Conservation (phyloP, 2,888 invertebrate species). For the Ctenicera cuprea region DNA sequence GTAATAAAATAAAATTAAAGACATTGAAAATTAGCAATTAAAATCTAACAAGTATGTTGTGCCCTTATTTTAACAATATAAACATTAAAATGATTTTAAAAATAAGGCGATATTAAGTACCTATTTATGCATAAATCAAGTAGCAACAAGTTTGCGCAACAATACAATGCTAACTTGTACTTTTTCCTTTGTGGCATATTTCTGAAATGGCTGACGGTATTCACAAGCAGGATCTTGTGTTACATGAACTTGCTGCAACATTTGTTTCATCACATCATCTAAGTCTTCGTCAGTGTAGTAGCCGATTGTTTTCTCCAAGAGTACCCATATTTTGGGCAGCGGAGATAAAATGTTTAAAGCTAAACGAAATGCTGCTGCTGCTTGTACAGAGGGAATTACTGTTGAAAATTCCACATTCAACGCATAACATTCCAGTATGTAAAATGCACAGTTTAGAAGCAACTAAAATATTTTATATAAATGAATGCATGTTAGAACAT, state of each 20-base stretch:
- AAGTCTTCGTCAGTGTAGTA: conserved; percentile 31
- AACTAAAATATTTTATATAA: conserved; percentile 32
- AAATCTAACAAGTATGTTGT: not conserved
- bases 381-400: conserved; percentile 34
- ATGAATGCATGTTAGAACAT: not conserved
- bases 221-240: conserved; percentile 43
- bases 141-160: conserved; percentile 37
- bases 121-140: conserved; percentile 27
- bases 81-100: not conserved
- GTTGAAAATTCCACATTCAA: conserved; percentile 38
- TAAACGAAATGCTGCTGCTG: conserved; percentile 48
- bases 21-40: not conserved
- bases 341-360: conserved; percentile 29
- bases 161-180: conserved; percentile 33
- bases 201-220: conserved; percentile 41
- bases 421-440: conserved; percentile 46
- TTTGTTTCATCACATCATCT: conserved; percentile 27
- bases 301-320: not conserved
- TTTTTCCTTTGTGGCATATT: conserved; percentile 38
- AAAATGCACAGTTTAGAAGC: conserved; percentile 25
- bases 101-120: not conserved
- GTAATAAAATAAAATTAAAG: no score
- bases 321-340: conserved; percentile 20
- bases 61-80: not conserved
- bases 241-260: conserved; percentile 45